Conservation (phyloP, 2,888 invertebrate genomes). For the Subacronicta megacephala region DNA sequence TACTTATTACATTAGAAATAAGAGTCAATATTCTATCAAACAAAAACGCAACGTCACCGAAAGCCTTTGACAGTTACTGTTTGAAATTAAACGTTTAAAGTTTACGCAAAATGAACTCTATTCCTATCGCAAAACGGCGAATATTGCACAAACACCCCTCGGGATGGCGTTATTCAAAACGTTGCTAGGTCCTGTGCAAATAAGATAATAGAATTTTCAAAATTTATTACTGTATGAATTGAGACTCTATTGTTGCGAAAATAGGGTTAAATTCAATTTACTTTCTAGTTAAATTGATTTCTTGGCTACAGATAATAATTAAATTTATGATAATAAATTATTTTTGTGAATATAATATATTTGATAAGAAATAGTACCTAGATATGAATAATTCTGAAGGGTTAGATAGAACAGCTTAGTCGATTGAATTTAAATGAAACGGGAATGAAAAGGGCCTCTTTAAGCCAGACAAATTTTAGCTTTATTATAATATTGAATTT, state of each 20-base stretch:
- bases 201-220: constrained; percentile 73
- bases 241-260: constrained; percentile 23
- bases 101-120: constrained; percentile 31
- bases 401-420: constrained; percentile 13
- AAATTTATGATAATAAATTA: constrained; percentile 55
- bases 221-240: constrained; percentile 42
- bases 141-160: constrained; percentile 31
- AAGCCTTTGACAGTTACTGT: constrained; percentile 72
- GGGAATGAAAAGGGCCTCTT: constrained; percentile 6
- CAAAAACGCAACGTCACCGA: constrained; percentile 53
- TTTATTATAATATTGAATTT: too few relatives aligned
- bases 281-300: constrained; percentile 31
- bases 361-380: constrained; percentile 44
- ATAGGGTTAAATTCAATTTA: constrained; percentile 38
- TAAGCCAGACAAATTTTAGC: too few relatives aligned
- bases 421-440: constrained; percentile 32
- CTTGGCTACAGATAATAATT: constrained; percentile 29
- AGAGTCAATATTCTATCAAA: constrained; percentile 35
- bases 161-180: constrained; percentile 64
- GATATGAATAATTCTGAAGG: constrained; percentile 38
- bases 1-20: constrained; percentile 27
- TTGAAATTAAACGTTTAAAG: constrained; percentile 54
- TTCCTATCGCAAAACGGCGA: neutral
- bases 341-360: constrained; percentile 49
- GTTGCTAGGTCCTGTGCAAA: constrained; percentile 64